Base-by-base conservation (phyloP, 2,888 invertebrate species). In the Cerceris ruficornis region DNA sequence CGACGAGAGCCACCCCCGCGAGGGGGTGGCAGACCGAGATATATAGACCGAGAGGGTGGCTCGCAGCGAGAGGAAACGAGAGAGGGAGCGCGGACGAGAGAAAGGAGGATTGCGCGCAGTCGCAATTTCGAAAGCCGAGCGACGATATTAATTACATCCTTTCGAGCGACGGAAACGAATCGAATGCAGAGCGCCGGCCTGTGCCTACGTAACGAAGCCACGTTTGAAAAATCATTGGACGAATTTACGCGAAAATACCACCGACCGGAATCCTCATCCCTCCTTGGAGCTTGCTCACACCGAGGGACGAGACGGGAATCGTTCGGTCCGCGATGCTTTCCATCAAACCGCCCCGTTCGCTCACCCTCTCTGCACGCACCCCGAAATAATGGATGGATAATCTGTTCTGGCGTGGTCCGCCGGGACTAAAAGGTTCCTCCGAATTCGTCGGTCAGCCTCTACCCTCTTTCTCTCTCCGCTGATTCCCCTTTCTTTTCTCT, bases 371-470 rank as follows among this genome's bases (percentile, higher is more conserved):
- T 59, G 64, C 57, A 54, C 75, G 71, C 75, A 66, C 80, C 62
- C 77, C 77, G 80, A 83, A 88, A 88, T 86, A 88, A 88, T 88
- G 87, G 88, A 84, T 65, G 84, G 87, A 86, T 87, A 88, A 88
- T 88, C 88, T 86, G 78, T 86, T 85, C 81, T 79, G 77, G 76
- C 82, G 69, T 69, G 81, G 77, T 69, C 78, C 81, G 60, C 74
- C 69, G 81, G 78, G 83, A 82, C 82, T 88, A 84, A 87, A 86
- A 87, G 86, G 84, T 83, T 88, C 84, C 87, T 84, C 80, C 83
- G 79, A 86, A 82, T 87, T 79, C 81, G 75, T 68, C 77, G 61
- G 69, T 60, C 68, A 54, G 55, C 57, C 72, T 39, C 58, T 43
- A 54, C 52, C 58, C 57, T 58, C 54, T 61, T 17, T 58, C 74